Base-by-base conservation (phyloP, 92 coral and sea anemone species). In the Porites cylindrica region DNA sequence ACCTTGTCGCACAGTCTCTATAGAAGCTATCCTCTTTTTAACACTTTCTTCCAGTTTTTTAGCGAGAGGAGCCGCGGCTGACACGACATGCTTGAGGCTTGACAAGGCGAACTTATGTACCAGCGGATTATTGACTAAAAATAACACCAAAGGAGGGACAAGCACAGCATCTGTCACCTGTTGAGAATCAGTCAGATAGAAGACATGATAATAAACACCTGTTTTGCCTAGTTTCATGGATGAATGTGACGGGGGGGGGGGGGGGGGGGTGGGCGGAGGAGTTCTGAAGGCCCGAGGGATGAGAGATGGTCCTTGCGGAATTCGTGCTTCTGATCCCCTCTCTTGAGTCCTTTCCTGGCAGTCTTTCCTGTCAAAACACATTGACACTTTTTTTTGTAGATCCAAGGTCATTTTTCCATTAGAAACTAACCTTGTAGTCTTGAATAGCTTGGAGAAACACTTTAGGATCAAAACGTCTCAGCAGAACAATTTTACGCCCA, bases 91-190 rank as follows among this genome's bases (percentile, higher is more conserved):
- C 67, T 76, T 66, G 17, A 95, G 70, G 79, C 93, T 86, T 60
- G 93, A 79, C 47, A 95, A 82, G 83, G 91, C 95, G 72, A 75
- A 95, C 85, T 89, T 89, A n/a, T 91, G 90, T 20, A 95, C 95
- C 88, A 91, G 17, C 3, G 98, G 98, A 59, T 89, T 91, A 76
- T 95, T 95, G 51, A 95, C 98, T 19, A 95, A 91, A 72, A 95
- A 91, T 70, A 95, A 61, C 17, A 90, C 79, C 65, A 95, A 75
- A 5, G 98, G 96, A 8, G 98, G 98, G 7, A 90, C 96, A 11
- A 91, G 69, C 11, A 86, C 75, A 54, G 90, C 85, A 8, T 77
- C 24, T 66, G 91, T 70, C n/a, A 94, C 86, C 97, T 94, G 81
- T 10, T 51, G 51, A 76, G 7, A 10, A 79, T 6, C 43, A 71